Evolutionary conservation across 2,888 invertebrate species (phyloP).

Genomic region (Pycnomerus fuliginosus): DNA sequence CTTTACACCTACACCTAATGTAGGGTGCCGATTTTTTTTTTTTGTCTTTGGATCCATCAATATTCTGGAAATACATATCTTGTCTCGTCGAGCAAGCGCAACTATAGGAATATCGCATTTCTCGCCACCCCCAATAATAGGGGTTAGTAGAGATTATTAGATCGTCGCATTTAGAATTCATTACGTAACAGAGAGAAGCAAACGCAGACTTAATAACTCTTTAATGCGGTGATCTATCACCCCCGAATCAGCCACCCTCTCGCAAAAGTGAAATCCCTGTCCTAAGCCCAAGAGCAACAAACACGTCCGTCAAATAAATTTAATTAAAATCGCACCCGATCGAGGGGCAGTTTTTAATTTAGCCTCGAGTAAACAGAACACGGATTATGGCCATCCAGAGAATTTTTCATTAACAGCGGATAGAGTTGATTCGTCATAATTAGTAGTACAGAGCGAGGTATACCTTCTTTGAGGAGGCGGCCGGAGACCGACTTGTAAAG

Average conservation of each 20-base stretch:
- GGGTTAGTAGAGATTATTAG: conserved; percentile 30
- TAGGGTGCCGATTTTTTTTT: too few species aligned
- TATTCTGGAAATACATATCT: too few species aligned
- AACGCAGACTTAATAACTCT: conserved; percentile 42
- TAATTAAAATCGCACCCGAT: conserved; percentile 47
- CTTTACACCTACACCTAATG: too few species aligned
- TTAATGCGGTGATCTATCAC: conserved; percentile 44
- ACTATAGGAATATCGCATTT: too few species aligned
- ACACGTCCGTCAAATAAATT: conserved; percentile 46
- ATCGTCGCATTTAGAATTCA: conserved; percentile 32
- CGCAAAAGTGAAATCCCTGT: conserved; percentile 37
- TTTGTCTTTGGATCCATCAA: too few species aligned
- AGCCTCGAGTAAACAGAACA: conserved; percentile 21
- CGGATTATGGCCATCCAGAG: conserved; percentile 17
- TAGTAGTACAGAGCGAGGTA: too few species aligned
- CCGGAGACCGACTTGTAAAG: conserved; percentile 15
- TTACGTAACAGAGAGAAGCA: conserved; percentile 28
- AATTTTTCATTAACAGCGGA: too few species aligned
- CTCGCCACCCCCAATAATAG: too few species aligned
- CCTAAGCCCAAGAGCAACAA: conserved; percentile 40
- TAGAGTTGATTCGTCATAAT: too few species aligned
- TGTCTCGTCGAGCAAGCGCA: too few species aligned
- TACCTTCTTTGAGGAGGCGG: conserved; percentile 11
- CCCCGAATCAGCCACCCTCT: conserved; percentile 31
- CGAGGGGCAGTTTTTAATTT: conserved; percentile 49